Base-by-base conservation (phyloP, 2,888 invertebrate genomes). In the Melanophora roralis region DNA sequence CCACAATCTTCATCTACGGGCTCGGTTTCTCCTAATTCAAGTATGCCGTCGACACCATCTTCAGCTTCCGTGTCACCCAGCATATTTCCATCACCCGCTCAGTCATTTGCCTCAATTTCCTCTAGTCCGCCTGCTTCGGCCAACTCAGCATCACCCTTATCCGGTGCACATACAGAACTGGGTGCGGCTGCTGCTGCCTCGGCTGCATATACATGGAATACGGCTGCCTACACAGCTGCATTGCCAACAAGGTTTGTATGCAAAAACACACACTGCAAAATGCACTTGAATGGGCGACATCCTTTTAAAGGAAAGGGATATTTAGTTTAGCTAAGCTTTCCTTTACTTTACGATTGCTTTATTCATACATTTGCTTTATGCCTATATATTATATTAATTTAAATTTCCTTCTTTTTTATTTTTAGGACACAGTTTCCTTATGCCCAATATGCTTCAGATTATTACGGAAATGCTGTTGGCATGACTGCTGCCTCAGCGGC, bases 41-140 rank as follows among this genome's bases (percentile, higher is more conserved):
- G 87, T 73, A 85, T 88, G 62, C 88, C 87, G n/a, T 88, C 89
- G 67, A 86, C 88, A 7, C 85, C 86, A 16, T 86, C 88, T 12
- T 90, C 90, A 59, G 89, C 90, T 49, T 88, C 89, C 32, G 89
- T 88, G 34, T 90, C 90, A 62, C 90, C 90, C 36, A 87, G 88
- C 81, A 87, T 88, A 65, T 89, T 89, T 64, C 87, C 88, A 75
- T 89, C 89, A 71, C 87, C 89, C 78, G 86, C 88, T 65, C 87
- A 88, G 73, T 88, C 88, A 67, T 88, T 86, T 83, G 86, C 88
- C 19, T 86, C 88, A 55, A 87, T 87, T 82, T 85, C 88, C 67
- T 85, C 85, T 47, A 88, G 86, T 81, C 86, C 87, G 72, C 83
- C 86, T 60, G 84, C 84, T 55, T 83, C 83, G 23, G 82, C 82